Percentiles rank a stretch among this genome's conserved stretches.
Evolutionary conservation across 2,797 vertebrate species (phyloP).

Genomic region (Lacerta agilis): DNA sequence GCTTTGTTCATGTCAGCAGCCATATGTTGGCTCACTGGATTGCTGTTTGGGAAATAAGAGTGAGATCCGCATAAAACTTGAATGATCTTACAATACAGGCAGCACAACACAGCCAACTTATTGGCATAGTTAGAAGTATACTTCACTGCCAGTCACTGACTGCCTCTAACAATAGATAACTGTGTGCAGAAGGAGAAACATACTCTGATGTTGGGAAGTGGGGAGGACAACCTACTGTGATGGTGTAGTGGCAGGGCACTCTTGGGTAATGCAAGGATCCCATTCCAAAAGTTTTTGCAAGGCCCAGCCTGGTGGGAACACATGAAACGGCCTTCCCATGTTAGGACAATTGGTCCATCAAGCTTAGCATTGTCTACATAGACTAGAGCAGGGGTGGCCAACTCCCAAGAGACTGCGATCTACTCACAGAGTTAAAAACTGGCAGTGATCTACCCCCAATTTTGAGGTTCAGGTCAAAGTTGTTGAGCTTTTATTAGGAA

Average conservation of each 20-base stretch:
- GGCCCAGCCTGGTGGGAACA: too few species aligned
- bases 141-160: neutral
- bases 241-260: neutral
- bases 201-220: neutral
- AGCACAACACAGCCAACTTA: neutral
- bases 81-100: neutral
- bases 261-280: neutral
- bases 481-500: too few species aligned
- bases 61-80: neutral
- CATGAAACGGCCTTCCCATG: too few species aligned
- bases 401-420: too few species aligned
- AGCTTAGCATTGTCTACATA: too few species aligned
- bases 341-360: too few species aligned
- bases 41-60: neutral
- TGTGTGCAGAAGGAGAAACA: neutral
- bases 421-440: too few species aligned
- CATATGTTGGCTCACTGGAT: neutral
- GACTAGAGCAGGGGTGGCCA: too few species aligned
- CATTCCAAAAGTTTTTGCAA: neutral
- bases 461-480: too few species aligned
- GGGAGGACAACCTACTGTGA: neutral
- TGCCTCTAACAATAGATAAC: neutral
- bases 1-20: neutral
- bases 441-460: too few species aligned
- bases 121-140: neutral